Evolutionary conservation across 2,113 vertebrate species (phyloP), one percentile per base, ranked within the genome.

Genomic region (Takifugu bimaculatus): DNA sequence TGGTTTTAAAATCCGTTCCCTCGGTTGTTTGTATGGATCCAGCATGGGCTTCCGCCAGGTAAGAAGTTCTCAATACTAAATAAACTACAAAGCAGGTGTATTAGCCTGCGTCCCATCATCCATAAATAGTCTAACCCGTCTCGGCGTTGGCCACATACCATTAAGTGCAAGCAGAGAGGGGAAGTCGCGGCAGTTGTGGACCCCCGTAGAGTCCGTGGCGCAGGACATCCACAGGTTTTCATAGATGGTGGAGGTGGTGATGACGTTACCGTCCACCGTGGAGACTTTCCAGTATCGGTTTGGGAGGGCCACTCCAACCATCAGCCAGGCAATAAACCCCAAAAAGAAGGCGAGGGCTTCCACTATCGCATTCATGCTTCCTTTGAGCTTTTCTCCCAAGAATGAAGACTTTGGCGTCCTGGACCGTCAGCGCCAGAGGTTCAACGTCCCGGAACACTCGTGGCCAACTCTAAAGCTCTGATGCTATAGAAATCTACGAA

Each of bases 181-280:
- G 65, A 94, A 94, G n/a, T 95, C 91, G 28, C 89, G 66, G 85
- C 93, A 94, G 88, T 92, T 93, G 89, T 90, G 89, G 75, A 95
- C 90, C 9, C 93, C 93, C 0, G 88, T 79, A 28, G 92, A 91
- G 75, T 94, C 94, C 0, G 92, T 94, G 28, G 92, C 89, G 48
- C 92, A 94, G 81, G 91, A 94, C 61, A 93, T 90, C 93, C 93
- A 94, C 0, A 95, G 85, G 79, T 96, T 94, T 85, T 93, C 91
- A 65, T 90, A 95, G 84, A 93, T 80, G 72, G 91, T 93, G 50
- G 89, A 91, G 61, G 91, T 92, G 49, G 93, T 94, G 73, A 95
- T 94, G 61, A 93, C 90, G 0, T 84, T 93, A 57, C 93, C 93
- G 0, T 94, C 86, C 54, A 93, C 82, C 5, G 82, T 44, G 1